Evolutionary conservation across 2,888 invertebrate species (phyloP), one percentile per base, ranked within the genome.

Genomic region (Eumerus sabulonum): DNA sequence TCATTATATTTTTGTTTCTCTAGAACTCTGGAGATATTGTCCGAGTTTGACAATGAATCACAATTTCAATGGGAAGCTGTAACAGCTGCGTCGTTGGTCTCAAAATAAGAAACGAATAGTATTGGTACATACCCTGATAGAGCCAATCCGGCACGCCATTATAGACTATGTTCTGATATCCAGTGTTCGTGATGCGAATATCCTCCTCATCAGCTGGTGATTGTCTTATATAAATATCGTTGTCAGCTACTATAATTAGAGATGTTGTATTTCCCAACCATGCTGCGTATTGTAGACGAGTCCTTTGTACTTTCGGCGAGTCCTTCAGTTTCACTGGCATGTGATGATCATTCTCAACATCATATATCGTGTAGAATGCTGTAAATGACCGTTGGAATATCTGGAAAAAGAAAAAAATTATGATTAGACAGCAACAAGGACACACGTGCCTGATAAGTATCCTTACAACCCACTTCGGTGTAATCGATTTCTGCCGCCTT

Each of bases 111-210:
- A 4, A 4, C 2, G 2, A 27, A 2, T 4, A 27, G 2, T 27
- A 7, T 27, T 27, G 27, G 27, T 27, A 27, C 27, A 2, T 7
- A 96, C 96, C 96, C 93, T 98, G 98, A 90, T 98, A 98, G 27
- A 98, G 90, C 98, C 98, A 98, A 88, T 98, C 98, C 14, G 98
- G 95, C 36, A 98, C 93, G 63, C 98, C 98, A 88, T 98, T 98
- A 90, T 95, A 97, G 68, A 98, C 91, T 67, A 93, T 90, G 68
- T 94, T 95, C n/a, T 94, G 93, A 82, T 92, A 90, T 36, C 95
- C 95, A 57, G 94, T 94, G 86, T 92, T 92, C 57, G 96, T 96
- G 86, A 96, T 91, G 54, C 93, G 91, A 67, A 92, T 90, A 84
- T 95, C 92, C 81, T 93, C 90, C 82, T 93, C 92, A 73, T 90